A percentile compares a stretch with the other conserved stretches of the same genome.
phyloP scores from a whole-genome alignment of 2,113 vertebrate genomes.

The Hippopotamus amphibius region DNA sequence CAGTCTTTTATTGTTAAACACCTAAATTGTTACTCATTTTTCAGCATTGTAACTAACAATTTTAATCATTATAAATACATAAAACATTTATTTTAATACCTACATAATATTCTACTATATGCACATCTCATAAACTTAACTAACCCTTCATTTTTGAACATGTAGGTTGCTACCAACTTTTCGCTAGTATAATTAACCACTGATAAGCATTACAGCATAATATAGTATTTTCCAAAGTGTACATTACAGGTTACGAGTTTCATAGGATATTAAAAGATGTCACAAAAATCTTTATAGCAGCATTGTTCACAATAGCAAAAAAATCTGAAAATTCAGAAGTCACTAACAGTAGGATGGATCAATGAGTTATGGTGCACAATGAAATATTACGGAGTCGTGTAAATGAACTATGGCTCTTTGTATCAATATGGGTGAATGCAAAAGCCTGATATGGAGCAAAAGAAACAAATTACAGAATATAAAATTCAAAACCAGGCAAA shows the following conservation, averaged over 20 bases:
- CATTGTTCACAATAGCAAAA: conserved; percentile 1
- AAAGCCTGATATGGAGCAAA: conserved; percentile 5
- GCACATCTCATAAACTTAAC: background rate
- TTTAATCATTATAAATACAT: background rate
- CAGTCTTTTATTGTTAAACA: background rate
- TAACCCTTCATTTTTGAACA: background rate
- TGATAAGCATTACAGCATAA: background rate
- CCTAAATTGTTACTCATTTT: conserved; percentile 9
- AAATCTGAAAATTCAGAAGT: background rate
- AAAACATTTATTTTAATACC: conserved; percentile 12
- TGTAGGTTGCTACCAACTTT: conserved; percentile 3
- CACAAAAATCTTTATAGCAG: conserved; percentile 38
- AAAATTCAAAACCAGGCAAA: conserved; percentile 11
- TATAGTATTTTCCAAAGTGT: background rate
- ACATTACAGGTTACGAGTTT: background rate
- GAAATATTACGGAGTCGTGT: background rate
- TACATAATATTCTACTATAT: background rate
- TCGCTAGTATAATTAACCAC: background rate
- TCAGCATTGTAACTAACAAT: background rate
- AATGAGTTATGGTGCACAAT: background rate
- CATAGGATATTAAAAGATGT: background rate
- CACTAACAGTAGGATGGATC: background rate
- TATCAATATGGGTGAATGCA: background rate
- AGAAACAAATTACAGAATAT: background rate
- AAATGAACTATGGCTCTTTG: background rate